Conservation (phyloP, 2,888 invertebrate genomes). For the Xestia rhomboidea region DNA sequence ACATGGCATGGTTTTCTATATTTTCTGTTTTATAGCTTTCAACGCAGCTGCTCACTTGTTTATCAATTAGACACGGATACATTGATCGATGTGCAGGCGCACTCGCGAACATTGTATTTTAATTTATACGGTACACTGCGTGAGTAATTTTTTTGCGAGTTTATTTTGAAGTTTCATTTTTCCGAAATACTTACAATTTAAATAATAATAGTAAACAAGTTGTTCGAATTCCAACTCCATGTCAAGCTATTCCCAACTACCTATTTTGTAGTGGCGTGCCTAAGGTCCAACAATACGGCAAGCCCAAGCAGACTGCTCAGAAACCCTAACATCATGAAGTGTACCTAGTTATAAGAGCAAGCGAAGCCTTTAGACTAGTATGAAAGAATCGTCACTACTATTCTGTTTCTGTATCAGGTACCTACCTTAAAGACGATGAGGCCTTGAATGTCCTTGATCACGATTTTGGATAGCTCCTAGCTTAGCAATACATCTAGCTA, state of each 20-base stretch:
- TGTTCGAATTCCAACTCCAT: not conserved
- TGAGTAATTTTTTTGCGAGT: conserved; percentile 1
- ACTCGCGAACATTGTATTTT: conserved; percentile 19
- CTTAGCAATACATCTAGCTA: too few species aligned
- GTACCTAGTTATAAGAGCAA: too few species aligned
- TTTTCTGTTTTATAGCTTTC: conserved; percentile 54
- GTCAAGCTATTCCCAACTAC: not conserved
- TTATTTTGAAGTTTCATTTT: not conserved
- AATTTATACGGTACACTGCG: not conserved
- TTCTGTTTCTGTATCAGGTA: not conserved
- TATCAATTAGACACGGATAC: conserved; percentile 53
- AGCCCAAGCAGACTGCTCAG: too few species aligned
- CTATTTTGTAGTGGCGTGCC: not conserved
- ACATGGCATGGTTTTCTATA: conserved; percentile 22
- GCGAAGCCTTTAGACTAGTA: too few species aligned
- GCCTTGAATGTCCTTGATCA: not conserved
- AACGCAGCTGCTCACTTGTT: conserved; percentile 53
- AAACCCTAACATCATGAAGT: too few species aligned
- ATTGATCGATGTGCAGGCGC: conserved; percentile 35
- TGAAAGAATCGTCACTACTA: too few species aligned
- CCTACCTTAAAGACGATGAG: not conserved
- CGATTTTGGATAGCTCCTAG: not conserved
- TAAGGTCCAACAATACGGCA: too few species aligned
- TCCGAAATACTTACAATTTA: not conserved
- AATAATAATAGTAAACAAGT: not conserved